Percentiles rank a stretch among this genome's conserved stretches.
phyloP scores from a whole-genome alignment of 2,888 invertebrate genomes.

The Tenthredo notha region DNA sequence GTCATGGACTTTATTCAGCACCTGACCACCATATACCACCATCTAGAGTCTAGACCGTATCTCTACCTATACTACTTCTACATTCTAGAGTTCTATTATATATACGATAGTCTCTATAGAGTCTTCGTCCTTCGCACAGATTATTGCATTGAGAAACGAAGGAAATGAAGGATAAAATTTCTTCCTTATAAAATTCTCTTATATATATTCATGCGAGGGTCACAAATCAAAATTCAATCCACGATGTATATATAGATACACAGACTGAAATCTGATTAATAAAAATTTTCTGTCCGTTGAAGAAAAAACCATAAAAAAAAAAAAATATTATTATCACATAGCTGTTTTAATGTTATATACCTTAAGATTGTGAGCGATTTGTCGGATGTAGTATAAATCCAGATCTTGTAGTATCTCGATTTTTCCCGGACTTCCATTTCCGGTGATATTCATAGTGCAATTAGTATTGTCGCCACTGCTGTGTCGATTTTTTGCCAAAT shows the following conservation, averaged over 20 bases:
- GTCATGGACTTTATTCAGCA: conserved; percentile 9
- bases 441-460: conserved; percentile 54
- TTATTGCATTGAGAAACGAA: not conserved
- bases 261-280: not conserved
- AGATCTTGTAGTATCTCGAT: conserved; percentile 80
- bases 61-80: not conserved
- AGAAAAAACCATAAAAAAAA: no score
- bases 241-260: not conserved
- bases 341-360: conserved; percentile 65
- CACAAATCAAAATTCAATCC: not conserved
- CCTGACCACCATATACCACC: not conserved
- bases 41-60: not conserved
- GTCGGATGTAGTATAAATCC: conserved; percentile 81
- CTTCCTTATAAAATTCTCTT: not conserved
- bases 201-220: no score
- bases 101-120: not conserved
- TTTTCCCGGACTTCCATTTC: conserved; percentile 71
- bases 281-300: no score
- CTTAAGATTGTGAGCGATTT: conserved; percentile 81
- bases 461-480: conserved; percentile 67
- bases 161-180: not conserved
- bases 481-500: conserved; percentile 69
- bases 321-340: no score
- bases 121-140: not conserved
- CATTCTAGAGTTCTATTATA: no score